These are phyloP conservation scores for Rhinoraja longicauda DNA, from an alignment of 2,797 vertebrate genomes.

Conservation along the genomic window DNA sequence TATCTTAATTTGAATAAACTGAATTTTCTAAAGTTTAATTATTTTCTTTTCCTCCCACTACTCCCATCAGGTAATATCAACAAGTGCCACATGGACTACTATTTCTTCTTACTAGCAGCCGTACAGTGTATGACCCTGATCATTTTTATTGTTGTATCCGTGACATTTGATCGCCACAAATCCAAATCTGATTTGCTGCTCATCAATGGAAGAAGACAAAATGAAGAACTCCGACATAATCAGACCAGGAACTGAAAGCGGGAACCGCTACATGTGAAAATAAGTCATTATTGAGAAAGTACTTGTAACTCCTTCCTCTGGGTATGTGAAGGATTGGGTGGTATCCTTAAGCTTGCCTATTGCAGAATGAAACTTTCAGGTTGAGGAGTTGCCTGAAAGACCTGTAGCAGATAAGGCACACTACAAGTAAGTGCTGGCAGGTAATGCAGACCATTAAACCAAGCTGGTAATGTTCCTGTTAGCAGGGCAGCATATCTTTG, in stretches of 20 bases:
- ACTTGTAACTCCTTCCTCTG: neutral
- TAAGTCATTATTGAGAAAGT: neutral
- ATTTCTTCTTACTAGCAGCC: slow-evolving; percentile 91
- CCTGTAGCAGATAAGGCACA: neutral
- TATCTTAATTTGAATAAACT: slow-evolving; percentile 50
- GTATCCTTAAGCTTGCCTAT: neutral
- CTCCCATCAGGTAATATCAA: slow-evolving; percentile 84
- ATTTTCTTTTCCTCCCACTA: slow-evolving; percentile 31
- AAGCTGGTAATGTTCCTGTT: neutral
- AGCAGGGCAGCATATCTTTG: neutral
- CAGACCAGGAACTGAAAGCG: slow-evolving; percentile 8
- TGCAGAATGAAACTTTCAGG: neutral
- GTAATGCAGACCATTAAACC: neutral
- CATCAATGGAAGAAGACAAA: slow-evolving; percentile 51
- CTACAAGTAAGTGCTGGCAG: slow-evolving; percentile 11
- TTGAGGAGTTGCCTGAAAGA: slow-evolving; percentile 8
- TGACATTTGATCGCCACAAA: slow-evolving; percentile 80
- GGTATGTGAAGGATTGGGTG: neutral
- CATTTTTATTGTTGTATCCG: slow-evolving; percentile 83
- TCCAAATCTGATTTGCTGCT: neutral
- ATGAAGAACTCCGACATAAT: neutral
- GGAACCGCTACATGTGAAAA: neutral
- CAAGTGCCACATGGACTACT: slow-evolving; percentile 84
- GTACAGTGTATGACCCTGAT: slow-evolving; percentile 86
- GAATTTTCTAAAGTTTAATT: slow-evolving; percentile 44